phyloP scores from a whole-genome alignment of 2,888 invertebrate genomes.

The Leucozona laternaria region DNA sequence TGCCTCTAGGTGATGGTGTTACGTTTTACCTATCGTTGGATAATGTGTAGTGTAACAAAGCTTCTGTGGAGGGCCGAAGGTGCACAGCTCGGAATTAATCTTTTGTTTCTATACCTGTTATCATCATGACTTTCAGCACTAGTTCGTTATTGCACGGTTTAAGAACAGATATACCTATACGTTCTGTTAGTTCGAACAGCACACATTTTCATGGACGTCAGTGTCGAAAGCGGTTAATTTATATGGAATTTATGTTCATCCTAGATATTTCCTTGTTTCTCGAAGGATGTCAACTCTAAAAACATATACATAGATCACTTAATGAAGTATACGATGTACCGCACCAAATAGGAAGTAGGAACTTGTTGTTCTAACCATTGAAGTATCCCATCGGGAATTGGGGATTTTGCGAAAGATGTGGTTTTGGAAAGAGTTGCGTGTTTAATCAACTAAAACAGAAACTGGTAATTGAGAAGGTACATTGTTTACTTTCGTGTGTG shows the following conservation, averaged over 20 bases:
- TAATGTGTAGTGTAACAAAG: conserved; percentile 10
- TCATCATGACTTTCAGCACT: conserved; percentile 37
- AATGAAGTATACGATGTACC: background rate
- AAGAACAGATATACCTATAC: background rate
- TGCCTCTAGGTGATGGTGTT: background rate
- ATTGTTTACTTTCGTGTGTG: conserved; percentile 6
- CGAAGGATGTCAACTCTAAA: background rate
- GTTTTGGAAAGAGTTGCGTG: background rate
- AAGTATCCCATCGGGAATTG: background rate
- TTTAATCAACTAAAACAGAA: background rate
- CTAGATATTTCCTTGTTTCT: background rate
- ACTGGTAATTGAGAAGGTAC: conserved; percentile 5
- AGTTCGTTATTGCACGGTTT: background rate
- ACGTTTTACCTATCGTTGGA: background rate
- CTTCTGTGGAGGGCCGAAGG: background rate
- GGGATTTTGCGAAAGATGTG: background rate
- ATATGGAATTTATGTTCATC: conserved; percentile 7
- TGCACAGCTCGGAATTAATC: conserved; percentile 26
- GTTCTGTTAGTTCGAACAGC: background rate
- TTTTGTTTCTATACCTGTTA: conserved; percentile 16
- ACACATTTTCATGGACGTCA: conserved; percentile 7
- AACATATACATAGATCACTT: background rate
- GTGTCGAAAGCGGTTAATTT: conserved; percentile 12
- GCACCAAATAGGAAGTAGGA: background rate
- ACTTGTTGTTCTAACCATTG: background rate